These are phyloP conservation scores for Anhinga anhinga DNA, from an alignment of 2,113 vertebrate species.

Conservation along the genomic window DNA sequence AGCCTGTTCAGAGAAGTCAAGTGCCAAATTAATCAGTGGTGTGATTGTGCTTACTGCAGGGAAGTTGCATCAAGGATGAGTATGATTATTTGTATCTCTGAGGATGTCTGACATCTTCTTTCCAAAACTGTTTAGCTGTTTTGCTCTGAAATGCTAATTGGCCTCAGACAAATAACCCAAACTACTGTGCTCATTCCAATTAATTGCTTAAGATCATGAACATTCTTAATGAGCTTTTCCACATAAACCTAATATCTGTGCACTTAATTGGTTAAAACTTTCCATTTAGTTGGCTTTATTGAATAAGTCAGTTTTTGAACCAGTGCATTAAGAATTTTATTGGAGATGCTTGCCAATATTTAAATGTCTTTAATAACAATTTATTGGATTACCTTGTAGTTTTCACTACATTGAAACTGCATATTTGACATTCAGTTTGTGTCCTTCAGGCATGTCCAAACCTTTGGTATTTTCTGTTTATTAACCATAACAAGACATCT, in stretches of 20 bases:
- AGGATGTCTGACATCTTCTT: neutral
- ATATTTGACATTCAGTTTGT: neutral
- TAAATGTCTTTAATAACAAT: neutral
- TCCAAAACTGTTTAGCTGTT: neutral
- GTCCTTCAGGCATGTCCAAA: neutral
- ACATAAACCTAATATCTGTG: neutral
- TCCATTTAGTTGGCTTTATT: neutral
- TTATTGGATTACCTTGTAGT: neutral
- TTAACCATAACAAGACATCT: neutral
- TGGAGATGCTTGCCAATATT: neutral
- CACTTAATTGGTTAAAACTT: neutral
- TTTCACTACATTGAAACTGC: neutral
- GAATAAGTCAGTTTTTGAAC: neutral
- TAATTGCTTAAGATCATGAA: neutral
- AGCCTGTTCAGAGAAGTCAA: neutral
- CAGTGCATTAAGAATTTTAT: neutral
- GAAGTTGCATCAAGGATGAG: neutral
- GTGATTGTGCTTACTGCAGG: conserved; percentile 29
- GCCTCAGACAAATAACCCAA: neutral
- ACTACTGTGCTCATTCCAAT: neutral
- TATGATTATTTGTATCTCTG: neutral
- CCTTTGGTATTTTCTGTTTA: neutral
- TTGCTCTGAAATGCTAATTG: neutral
- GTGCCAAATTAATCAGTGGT: neutral
- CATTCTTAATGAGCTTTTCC: neutral